phyloP scores from a whole-genome alignment of 2,113 vertebrate genomes.

The Dascyllus trimaculatus region DNA sequence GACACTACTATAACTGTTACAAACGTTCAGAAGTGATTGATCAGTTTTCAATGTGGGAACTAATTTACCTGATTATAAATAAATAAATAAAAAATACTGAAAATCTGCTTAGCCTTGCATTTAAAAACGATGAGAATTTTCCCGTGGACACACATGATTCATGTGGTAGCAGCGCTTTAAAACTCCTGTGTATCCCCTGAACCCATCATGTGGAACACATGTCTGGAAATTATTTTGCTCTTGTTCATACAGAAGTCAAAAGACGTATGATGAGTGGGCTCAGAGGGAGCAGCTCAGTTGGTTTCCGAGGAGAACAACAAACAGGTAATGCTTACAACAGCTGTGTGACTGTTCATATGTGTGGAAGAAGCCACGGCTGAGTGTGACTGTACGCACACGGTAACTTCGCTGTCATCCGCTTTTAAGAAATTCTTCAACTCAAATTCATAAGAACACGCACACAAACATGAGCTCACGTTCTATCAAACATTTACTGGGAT shows the following conservation, averaged over 20 bases:
- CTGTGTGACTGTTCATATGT: slow-evolving; percentile 56
- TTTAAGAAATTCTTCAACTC: background rate
- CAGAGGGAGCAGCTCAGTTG: slow-evolving; percentile 56
- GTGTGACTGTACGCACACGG: background rate
- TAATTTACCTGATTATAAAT: background rate
- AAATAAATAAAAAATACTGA: background rate
- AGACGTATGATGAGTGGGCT: slow-evolving; percentile 55
- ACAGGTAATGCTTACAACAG: slow-evolving; percentile 78
- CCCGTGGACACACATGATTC: background rate
- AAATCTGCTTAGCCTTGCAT: background rate
- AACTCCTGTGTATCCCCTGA: background rate
- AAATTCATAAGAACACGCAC: background rate
- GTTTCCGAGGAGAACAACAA: slow-evolving; percentile 62
- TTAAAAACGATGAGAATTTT: background rate
- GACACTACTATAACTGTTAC: background rate
- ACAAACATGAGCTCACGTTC: background rate
- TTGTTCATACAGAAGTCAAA: slow-evolving; percentile 44
- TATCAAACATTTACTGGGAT: slow-evolving; percentile 10
- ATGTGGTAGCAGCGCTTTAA: background rate
- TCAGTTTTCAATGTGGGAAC: slow-evolving; percentile 1
- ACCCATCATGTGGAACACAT: slow-evolving; percentile 1
- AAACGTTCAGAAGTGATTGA: slow-evolving; percentile 25
- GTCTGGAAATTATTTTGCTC: slow-evolving; percentile 48
- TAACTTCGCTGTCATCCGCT: background rate
- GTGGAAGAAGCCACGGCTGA: slow-evolving; percentile 29